phyloP scores from a whole-genome alignment of 2,888 invertebrate genomes.

The Omphaloscelis lunosa region DNA sequence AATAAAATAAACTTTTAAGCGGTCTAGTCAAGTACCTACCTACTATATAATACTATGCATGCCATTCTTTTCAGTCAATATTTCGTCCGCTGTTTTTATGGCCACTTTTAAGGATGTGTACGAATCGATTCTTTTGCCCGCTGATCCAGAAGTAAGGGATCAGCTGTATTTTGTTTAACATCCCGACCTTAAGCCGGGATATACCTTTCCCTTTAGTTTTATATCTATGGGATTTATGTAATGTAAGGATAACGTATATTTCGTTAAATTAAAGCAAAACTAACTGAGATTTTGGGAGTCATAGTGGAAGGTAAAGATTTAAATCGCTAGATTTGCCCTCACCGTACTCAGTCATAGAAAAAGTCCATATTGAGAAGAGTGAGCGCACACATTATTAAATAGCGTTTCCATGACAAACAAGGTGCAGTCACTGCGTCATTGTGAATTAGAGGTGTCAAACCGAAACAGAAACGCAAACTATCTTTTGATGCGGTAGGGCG shows the following conservation, averaged over 20 bases:
- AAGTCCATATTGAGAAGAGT: no score
- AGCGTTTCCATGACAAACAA: no score
- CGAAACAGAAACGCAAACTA: no score
- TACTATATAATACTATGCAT: not conserved
- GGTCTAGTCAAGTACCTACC: not conserved
- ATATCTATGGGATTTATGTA: constrained; percentile 45
- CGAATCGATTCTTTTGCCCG: constrained; percentile 72
- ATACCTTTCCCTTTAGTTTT: constrained; percentile 55
- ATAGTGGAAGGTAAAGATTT: no score
- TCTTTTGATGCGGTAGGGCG: no score
- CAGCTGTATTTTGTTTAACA: constrained; percentile 74
- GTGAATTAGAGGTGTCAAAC: no score
- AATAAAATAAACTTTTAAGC: not conserved
- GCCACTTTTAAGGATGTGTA: constrained; percentile 67
- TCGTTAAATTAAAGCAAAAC: constrained; percentile 13
- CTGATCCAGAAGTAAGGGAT: constrained; percentile 72
- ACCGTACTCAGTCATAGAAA: no score
- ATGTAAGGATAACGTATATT: constrained; percentile 27
- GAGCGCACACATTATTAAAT: no score
- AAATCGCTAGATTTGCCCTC: no score
- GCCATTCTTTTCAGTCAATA: not conserved
- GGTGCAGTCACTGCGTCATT: no score
- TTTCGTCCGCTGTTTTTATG: constrained; percentile 15
- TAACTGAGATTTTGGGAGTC: not conserved
- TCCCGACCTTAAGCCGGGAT: constrained; percentile 60